phyloP scores from a whole-genome alignment of 2,113 vertebrate species.

The Galbula dea region DNA sequence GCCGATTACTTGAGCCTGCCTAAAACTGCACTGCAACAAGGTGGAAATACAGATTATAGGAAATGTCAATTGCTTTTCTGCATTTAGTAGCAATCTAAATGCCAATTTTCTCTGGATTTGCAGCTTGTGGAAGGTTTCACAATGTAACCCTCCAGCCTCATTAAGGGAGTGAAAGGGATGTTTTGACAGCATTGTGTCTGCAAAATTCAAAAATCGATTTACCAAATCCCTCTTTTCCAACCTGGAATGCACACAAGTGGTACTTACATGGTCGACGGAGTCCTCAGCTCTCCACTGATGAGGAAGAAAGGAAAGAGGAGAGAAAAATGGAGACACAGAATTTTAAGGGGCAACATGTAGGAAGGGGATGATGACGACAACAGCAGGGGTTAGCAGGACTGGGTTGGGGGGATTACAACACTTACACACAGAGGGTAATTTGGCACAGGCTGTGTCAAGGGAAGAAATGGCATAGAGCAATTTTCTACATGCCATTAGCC shows the following conservation, averaged over 20 bases:
- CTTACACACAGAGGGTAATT: constrained; percentile 39
- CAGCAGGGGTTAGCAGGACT: constrained; percentile 56
- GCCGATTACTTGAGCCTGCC: constrained; percentile 66
- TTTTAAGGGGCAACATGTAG: constrained; percentile 64
- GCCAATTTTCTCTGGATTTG: constrained; percentile 76
- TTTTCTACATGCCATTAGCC: constrained; percentile 33
- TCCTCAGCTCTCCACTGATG: constrained; percentile 95
- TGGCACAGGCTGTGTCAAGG: constrained; percentile 6
- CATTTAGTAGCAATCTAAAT: constrained; percentile 67
- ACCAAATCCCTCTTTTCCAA: constrained; percentile 75
- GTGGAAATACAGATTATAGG: constrained; percentile 70
- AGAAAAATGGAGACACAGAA: constrained; percentile 67
- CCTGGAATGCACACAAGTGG: constrained; percentile 81
- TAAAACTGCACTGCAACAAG: constrained; percentile 70
- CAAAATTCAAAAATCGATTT: constrained; percentile 71
- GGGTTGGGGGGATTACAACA: constrained; percentile 47
- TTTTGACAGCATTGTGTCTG: constrained; percentile 70
- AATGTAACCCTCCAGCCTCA: constrained; percentile 56
- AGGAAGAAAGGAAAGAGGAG: constrained; percentile 77
- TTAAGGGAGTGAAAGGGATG: constrained; percentile 58
- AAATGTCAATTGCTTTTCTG: constrained; percentile 73
- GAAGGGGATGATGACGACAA: constrained; percentile 38
- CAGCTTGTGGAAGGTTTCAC: constrained; percentile 58
- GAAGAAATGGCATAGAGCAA: constrained; percentile 38
- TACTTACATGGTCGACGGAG: constrained; percentile 97